Evolutionary conservation across 2,797 vertebrate species (phyloP).

Genomic region (Carduelis carduelis): DNA sequence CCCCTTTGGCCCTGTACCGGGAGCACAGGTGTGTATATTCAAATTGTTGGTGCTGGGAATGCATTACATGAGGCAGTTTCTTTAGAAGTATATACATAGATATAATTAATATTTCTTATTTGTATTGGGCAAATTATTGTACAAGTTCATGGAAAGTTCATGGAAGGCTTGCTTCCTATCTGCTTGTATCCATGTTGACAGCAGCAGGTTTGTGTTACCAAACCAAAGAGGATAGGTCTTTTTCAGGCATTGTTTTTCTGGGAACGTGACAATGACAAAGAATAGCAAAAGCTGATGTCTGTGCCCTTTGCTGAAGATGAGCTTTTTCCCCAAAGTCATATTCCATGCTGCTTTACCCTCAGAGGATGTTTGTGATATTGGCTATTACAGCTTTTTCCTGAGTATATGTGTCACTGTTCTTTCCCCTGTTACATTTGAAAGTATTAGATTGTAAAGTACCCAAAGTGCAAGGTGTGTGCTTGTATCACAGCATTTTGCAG

Average conservation of each 20-base stretch:
- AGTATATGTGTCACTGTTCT: fast-evolving
- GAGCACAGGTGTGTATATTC: slow-evolving; percentile 84
- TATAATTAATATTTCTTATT: not conserved
- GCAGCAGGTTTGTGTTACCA: not conserved
- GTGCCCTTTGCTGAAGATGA: not conserved
- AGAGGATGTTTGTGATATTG: not conserved
- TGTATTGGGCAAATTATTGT: not conserved
- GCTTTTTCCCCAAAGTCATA: not conserved
- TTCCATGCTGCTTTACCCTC: not conserved
- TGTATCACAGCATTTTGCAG: not conserved
- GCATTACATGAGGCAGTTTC: not conserved
- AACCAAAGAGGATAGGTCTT: not conserved
- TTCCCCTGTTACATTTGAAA: not conserved
- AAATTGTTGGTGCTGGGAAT: not conserved
- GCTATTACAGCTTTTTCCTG: not conserved
- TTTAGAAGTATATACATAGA: not conserved
- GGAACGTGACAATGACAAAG: not conserved
- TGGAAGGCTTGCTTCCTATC: not conserved
- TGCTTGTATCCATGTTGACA: not conserved
- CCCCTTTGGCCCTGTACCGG: slow-evolving; percentile 88
- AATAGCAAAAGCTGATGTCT: not conserved
- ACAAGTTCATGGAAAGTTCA: not conserved
- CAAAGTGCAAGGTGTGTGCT: not conserved
- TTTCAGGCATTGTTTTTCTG: not conserved
- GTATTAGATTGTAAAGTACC: not conserved